These are phyloP conservation scores for Melanerpes aurifrons DNA, from an alignment of 2,113 vertebrate genomes.

Conservation along the genomic window DNA sequence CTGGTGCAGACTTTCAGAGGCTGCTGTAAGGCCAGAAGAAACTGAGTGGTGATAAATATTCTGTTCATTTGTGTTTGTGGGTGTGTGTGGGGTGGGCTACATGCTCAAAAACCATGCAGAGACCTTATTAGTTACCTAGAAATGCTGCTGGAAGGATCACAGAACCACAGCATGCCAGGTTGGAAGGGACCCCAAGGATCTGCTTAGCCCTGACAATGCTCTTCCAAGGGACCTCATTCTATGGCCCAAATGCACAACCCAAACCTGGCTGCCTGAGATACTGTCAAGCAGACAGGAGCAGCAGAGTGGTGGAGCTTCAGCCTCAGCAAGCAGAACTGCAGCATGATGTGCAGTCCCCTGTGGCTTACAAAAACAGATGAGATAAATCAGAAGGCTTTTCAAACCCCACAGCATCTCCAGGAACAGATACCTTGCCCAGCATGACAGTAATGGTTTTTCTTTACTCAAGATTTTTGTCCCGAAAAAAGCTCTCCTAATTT, in stretches of 20 bases:
- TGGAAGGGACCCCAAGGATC: too few species aligned
- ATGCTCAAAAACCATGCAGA: not conserved
- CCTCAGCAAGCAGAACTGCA: not conserved
- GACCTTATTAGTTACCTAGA: not conserved
- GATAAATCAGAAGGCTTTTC: conserved; percentile 18
- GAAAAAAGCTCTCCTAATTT: conserved; percentile 28
- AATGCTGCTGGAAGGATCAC: not conserved
- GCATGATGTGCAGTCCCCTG: not conserved
- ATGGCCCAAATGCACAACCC: not conserved
- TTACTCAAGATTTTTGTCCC: not conserved
- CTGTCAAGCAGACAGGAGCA: not conserved
- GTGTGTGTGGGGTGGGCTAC: too few species aligned
- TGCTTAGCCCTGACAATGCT: not conserved
- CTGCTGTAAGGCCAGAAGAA: not conserved
- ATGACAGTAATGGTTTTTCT: not conserved
- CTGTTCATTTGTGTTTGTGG: not conserved
- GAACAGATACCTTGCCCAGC: not conserved
- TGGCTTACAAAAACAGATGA: conserved; percentile 2
- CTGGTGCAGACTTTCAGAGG: not conserved
- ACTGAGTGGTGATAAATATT: not conserved
- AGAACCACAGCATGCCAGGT: not conserved
- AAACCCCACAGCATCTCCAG: conserved; percentile 7
- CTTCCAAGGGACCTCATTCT: not conserved
- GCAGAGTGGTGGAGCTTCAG: not conserved
- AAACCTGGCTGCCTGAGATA: not conserved